Percentiles rank a stretch among this genome's conserved stretches.
These are phyloP conservation scores for Lanistes nyassanus DNA, from an alignment of 1,140 invertebrate genomes.

Conservation along the genomic window DNA sequence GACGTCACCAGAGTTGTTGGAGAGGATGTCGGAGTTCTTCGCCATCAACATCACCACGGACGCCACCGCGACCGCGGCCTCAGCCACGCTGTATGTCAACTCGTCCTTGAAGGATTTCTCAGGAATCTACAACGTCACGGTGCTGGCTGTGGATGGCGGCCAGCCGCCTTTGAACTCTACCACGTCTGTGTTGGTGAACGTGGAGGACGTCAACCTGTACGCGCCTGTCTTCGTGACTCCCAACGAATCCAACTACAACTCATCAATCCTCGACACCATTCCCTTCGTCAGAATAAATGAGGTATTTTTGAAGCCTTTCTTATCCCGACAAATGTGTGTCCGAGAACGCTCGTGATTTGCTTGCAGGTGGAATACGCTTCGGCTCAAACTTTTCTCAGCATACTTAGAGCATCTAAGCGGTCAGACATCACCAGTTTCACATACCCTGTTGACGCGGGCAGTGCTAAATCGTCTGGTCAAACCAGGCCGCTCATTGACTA, in stretches of 20 bases:
- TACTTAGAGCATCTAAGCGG: not conserved
- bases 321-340: too few relatives aligned
- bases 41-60: not conserved
- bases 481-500: too few relatives aligned
- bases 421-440: not conserved
- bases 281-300: slow-evolving; percentile 22
- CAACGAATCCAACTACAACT: slow-evolving; percentile 9
- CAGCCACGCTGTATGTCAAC: slow-evolving; percentile 14
- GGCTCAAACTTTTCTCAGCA: too few relatives aligned
- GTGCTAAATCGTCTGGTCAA: not conserved
- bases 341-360: not conserved
- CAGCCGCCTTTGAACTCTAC: slow-evolving; percentile 21
- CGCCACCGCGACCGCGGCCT: slow-evolving; percentile 1
- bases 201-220: slow-evolving; percentile 41
- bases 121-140: slow-evolving; percentile 26
- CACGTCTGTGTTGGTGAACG: slow-evolving; percentile 23
- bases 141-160: slow-evolving; percentile 37
- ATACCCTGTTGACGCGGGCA: not conserved
- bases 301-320: too few relatives aligned
- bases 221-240: slow-evolving; percentile 33
- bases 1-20: too few relatives aligned
- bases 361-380: not conserved
- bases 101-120: slow-evolving; percentile 27
- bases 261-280: not conserved
- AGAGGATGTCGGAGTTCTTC: too few relatives aligned